These are phyloP conservation scores for Tiliqua scincoides DNA, from an alignment of 2,113 vertebrate genomes.

Conservation along the genomic window DNA sequence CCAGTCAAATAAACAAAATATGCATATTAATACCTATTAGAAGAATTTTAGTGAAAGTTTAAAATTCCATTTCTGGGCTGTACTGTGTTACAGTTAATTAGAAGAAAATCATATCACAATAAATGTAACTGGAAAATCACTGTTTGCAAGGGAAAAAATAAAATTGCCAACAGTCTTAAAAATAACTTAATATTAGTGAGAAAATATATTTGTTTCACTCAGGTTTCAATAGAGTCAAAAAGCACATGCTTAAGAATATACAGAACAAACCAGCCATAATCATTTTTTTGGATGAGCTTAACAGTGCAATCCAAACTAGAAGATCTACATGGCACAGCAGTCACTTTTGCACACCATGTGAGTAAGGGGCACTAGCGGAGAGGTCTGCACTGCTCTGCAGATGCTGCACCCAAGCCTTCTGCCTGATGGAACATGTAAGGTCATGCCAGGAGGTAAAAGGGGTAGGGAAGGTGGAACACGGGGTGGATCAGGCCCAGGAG, in stretches of 20 bases:
- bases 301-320: too few relatives aligned
- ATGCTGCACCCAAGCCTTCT: too few relatives aligned
- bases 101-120: background rate
- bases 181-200: background rate
- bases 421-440: too few relatives aligned
- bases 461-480: too few relatives aligned
- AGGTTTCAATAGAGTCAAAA: background rate
- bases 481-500: too few relatives aligned
- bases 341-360: too few relatives aligned
- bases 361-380: too few relatives aligned
- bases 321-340: too few relatives aligned
- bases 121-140: constrained; percentile 24
- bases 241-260: background rate
- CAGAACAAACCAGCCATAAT: too few relatives aligned
- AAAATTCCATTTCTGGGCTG: constrained; percentile 10
- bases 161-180: constrained; percentile 12
- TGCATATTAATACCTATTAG: constrained; percentile 3
- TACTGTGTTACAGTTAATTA: background rate
- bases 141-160: background rate
- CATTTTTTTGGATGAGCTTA: too few relatives aligned
- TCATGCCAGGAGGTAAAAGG: too few relatives aligned
- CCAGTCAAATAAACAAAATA: background rate
- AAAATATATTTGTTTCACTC: background rate
- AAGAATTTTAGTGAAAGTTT: constrained; percentile 21
- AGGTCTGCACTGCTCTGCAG: too few relatives aligned